These are phyloP conservation scores for Morone chrysops DNA, from an alignment of 2,113 vertebrate genomes.

Conservation along the genomic window DNA sequence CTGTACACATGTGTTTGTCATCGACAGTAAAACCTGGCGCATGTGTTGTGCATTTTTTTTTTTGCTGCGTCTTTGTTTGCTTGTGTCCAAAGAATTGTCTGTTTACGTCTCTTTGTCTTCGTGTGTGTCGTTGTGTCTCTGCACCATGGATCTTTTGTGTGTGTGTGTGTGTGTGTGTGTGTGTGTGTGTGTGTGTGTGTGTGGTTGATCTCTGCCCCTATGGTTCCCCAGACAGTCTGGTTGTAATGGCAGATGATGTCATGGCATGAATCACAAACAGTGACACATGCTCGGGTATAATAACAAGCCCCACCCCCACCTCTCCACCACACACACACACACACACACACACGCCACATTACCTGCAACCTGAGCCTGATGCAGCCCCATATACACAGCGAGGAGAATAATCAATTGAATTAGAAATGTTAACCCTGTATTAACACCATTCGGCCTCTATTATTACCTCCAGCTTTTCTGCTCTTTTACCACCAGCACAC, in stretches of 20 bases:
- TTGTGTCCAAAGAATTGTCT: slow-evolving; percentile 5
- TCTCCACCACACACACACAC: neutral
- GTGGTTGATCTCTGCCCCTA: slow-evolving; percentile 71
- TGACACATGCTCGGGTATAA: slow-evolving; percentile 81
- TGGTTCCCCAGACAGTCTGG: slow-evolving; percentile 80
- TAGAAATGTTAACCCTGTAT: slow-evolving; percentile 76
- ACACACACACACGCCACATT: slow-evolving; percentile 50
- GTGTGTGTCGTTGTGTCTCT: slow-evolving; percentile 9
- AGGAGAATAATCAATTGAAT: slow-evolving; percentile 77
- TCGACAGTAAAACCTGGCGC: neutral
- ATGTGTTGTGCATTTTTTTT: neutral
- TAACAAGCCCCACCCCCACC: slow-evolving; percentile 70
- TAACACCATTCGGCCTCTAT: slow-evolving; percentile 52
- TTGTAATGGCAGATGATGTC: slow-evolving; percentile 85
- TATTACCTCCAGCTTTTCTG: slow-evolving; percentile 44
- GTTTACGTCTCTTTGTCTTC: slow-evolving; percentile 18
- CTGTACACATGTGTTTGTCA: neutral
- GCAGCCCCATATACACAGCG: slow-evolving; percentile 52
- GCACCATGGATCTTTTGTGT: neutral
- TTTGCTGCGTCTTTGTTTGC: neutral
- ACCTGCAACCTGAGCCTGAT: slow-evolving; percentile 81
- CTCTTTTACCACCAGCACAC: slow-evolving; percentile 15
- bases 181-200: neutral
- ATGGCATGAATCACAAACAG: slow-evolving; percentile 81
- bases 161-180: neutral